Conservation (phyloP, 2,113 vertebrate genomes). For the Corythaixoides concolor region DNA sequence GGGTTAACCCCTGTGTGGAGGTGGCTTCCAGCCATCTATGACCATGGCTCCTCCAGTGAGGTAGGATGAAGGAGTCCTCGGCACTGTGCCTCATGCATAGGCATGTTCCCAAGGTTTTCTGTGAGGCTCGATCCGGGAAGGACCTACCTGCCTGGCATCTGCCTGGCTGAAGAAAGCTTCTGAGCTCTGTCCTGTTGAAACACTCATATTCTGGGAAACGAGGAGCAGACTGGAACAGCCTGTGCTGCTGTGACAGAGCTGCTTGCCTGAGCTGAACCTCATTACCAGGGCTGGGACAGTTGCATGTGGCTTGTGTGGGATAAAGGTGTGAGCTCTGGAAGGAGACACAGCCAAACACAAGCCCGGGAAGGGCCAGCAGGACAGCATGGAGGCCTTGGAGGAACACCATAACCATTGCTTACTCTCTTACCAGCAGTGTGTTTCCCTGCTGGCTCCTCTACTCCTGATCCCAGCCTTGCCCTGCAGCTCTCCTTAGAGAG, state of each 20-base stretch:
- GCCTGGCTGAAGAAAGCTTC: background rate
- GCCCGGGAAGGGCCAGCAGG: background rate
- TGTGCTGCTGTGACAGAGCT: background rate
- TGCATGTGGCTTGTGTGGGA: background rate
- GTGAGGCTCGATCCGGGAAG: background rate
- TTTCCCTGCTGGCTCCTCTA: background rate
- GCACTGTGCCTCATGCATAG: background rate
- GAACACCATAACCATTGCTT: background rate
- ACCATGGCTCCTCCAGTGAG: background rate
- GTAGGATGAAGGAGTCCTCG: background rate
- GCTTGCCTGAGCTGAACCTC: background rate
- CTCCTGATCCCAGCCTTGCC: background rate
- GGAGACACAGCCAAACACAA: background rate
- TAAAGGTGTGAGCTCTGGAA: background rate
- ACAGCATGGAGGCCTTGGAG: background rate
- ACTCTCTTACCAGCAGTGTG: background rate
- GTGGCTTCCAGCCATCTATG: background rate
- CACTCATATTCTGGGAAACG: background rate
- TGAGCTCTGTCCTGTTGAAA: background rate
- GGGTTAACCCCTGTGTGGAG: background rate
- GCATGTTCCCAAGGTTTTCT: background rate
- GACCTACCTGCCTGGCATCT: background rate
- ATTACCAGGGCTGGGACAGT: background rate
- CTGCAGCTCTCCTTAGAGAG: background rate
- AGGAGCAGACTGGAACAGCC: background rate